Conservation (phyloP, 1,140 invertebrate genomes). For the Heliconius congener region DNA sequence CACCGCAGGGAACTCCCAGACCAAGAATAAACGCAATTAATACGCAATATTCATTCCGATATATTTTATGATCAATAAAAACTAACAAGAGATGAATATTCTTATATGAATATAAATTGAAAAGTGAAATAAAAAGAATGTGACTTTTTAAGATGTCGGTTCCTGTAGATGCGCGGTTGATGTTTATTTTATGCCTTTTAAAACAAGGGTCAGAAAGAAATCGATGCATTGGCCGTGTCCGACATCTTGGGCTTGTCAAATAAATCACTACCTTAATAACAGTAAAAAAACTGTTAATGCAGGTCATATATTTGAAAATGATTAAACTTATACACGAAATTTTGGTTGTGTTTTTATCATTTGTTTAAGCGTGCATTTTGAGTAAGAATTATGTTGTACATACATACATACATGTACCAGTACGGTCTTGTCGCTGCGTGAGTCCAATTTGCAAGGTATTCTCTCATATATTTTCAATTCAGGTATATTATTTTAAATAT, state of each 20-base stretch:
- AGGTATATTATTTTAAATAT: neutral
- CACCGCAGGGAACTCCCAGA: slow-evolving; percentile 34
- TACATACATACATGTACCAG: neutral
- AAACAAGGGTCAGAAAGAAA: slow-evolving; percentile 68
- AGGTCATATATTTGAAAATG: slow-evolving; percentile 50
- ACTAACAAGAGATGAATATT: slow-evolving; percentile 47
- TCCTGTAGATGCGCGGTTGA: slow-evolving; percentile 52
- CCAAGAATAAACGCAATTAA: slow-evolving; percentile 48
- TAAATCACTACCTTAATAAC: slow-evolving; percentile 73
- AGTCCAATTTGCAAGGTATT: slow-evolving; percentile 8
- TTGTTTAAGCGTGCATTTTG: slow-evolving; percentile 28
- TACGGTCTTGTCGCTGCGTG: slow-evolving; percentile 7
- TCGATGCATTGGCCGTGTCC: slow-evolving; percentile 64
- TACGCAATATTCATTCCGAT: slow-evolving; percentile 45
- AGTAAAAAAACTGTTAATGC: slow-evolving; percentile 52
- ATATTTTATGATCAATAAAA: slow-evolving; percentile 50
- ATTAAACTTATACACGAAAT: slow-evolving; percentile 42
- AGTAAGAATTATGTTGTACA: slow-evolving; percentile 10
- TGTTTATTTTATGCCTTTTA: slow-evolving; percentile 72
- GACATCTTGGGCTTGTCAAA: slow-evolving; percentile 60
- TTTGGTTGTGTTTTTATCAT: slow-evolving; percentile 28
- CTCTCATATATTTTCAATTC: neutral
- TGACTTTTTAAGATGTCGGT: slow-evolving; percentile 53
- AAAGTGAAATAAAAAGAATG: slow-evolving; percentile 51
- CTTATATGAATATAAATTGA: slow-evolving; percentile 37